These are phyloP conservation scores for Brachycybe producta DNA, from an alignment of 2,888 invertebrate genomes.

Conservation along the genomic window DNA sequence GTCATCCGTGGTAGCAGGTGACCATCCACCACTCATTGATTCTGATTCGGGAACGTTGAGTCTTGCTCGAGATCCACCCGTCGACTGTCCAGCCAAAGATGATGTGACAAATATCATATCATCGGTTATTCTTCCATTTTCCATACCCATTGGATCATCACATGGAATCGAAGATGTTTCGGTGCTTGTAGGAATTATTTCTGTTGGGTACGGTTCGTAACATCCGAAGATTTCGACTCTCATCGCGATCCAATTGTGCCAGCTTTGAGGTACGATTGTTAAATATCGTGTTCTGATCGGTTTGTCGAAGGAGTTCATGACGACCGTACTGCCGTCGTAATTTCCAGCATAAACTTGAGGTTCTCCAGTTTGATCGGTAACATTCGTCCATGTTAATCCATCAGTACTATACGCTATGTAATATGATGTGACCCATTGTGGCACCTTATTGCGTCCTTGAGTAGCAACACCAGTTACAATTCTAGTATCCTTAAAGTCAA, in stretches of 20 bases:
- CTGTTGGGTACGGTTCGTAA: conserved; percentile 48
- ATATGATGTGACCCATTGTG: conserved; percentile 59
- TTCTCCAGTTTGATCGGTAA: conserved; percentile 38
- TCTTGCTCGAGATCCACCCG: conserved; percentile 15
- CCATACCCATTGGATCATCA: conserved; percentile 58
- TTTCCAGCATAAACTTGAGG: conserved; percentile 56
- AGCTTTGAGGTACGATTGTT: conserved; percentile 55
- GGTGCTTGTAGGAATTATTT: neutral
- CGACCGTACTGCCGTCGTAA: conserved; percentile 48
- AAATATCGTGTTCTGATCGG: conserved; percentile 58
- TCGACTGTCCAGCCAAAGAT: conserved; percentile 16
- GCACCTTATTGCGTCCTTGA: conserved; percentile 44
- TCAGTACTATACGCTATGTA: conserved; percentile 60
- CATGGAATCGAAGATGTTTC: too few relatives aligned
- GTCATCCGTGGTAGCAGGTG: conserved; percentile 25
- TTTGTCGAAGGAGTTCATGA: conserved; percentile 52
- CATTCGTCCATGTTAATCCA: conserved; percentile 46
- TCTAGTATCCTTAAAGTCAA: conserved; percentile 61
- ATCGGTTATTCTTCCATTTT: conserved; percentile 34
- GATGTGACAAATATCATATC: conserved; percentile 19
- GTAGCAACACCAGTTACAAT: conserved; percentile 65
- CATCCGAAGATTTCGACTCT: conserved; percentile 66
- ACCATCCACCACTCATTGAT: conserved; percentile 29
- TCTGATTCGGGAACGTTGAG: conserved; percentile 21
- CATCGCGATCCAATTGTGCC: conserved; percentile 59